Conservation (phyloP, 1,140 invertebrate genomes). For the Pinna nobilis region DNA sequence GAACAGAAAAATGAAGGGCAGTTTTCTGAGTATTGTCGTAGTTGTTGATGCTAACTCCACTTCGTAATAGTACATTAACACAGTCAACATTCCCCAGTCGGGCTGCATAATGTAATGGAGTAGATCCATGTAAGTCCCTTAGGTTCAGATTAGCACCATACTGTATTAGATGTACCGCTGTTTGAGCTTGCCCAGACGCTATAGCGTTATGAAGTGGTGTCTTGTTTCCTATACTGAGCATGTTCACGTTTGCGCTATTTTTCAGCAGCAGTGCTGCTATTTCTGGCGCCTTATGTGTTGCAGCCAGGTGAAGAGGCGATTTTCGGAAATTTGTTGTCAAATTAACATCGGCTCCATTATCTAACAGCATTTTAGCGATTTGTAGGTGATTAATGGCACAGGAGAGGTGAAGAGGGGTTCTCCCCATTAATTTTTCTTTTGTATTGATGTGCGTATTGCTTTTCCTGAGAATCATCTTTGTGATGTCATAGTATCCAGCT, state of each 20-base stretch:
- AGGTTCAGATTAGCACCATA: constrained; percentile 61
- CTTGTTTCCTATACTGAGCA: constrained; percentile 58
- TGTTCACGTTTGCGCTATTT: constrained; percentile 82
- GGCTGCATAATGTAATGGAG: constrained; percentile 61
- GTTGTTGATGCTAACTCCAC: constrained; percentile 55
- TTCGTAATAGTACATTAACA: constrained; percentile 46
- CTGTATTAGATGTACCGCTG: constrained; percentile 53
- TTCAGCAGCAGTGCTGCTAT: constrained; percentile 86
- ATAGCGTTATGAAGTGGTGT: constrained; percentile 64
- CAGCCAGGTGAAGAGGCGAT: constrained; percentile 75
- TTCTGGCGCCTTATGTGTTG: constrained; percentile 80
- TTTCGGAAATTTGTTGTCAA: constrained; percentile 84
- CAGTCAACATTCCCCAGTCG: constrained; percentile 45
- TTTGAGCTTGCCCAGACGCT: constrained; percentile 45
- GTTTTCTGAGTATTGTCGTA: constrained; percentile 61
- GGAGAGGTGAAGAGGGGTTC: constrained; percentile 61
- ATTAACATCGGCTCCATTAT: constrained; percentile 90
- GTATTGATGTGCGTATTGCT: constrained; percentile 61
- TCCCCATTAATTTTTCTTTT: constrained; percentile 63
- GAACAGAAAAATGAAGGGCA: constrained; percentile 58
- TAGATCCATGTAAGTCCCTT: constrained; percentile 63
- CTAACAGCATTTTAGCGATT: constrained; percentile 82
- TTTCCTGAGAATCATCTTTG: constrained; percentile 56
- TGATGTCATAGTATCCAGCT: constrained; percentile 51
- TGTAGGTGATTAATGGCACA: constrained; percentile 51